Conservation (phyloP, 2,113 vertebrate genomes). For the Rhinolophus sinicus region DNA sequence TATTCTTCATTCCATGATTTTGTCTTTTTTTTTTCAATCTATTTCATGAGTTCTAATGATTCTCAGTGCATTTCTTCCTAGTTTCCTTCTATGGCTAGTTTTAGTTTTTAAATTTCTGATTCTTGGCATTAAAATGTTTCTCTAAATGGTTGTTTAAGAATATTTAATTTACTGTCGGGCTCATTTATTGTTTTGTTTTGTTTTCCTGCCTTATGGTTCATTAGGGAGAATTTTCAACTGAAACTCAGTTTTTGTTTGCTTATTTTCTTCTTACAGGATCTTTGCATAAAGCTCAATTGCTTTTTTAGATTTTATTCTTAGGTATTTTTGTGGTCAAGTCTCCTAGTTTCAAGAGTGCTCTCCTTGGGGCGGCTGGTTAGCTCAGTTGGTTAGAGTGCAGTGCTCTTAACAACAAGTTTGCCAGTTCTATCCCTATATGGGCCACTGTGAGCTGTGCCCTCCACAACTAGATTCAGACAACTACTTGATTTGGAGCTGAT, state of each 20-base stretch:
- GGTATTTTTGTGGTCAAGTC: background rate
- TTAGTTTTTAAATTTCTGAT: constrained; percentile 11
- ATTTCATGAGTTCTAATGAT: background rate
- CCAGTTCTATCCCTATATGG: too few species aligned
- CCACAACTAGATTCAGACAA: too few species aligned
- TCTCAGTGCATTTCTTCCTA: background rate
- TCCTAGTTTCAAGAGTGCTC: background rate
- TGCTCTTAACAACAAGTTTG: too few species aligned
- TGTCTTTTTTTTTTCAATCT: background rate
- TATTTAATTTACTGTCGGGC: background rate
- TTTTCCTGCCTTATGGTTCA: background rate
- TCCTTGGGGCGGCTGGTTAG: background rate
- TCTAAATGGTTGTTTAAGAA: background rate
- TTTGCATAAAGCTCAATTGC: background rate
- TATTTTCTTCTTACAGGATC: background rate
- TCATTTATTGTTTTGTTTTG: background rate
- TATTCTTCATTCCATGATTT: background rate
- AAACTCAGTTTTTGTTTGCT: constrained; percentile 15
- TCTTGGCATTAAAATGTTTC: background rate
- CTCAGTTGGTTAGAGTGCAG: too few species aligned
- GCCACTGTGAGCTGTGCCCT: too few species aligned
- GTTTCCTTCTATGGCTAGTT: background rate
- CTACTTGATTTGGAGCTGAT: too few species aligned
- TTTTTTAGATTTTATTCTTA: constrained; percentile 4
- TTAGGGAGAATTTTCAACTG: background rate